Evolutionary conservation across 2,113 vertebrate species (phyloP), one percentile per base, ranked within the genome.

Genomic region (Sterna hirundo): DNA sequence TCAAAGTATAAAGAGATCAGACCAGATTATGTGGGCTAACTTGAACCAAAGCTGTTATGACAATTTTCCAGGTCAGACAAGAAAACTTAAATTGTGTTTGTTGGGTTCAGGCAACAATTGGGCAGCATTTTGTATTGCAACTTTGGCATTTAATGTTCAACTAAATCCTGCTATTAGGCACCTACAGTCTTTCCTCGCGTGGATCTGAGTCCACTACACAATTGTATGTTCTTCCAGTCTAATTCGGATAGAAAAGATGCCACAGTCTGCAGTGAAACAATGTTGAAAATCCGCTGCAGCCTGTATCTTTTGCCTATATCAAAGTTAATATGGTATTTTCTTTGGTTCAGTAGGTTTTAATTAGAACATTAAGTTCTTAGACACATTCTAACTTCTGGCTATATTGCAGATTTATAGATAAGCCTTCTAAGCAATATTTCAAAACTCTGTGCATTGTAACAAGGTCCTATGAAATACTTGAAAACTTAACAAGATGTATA

Each of bases 331-430:
- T 4, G 54, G 29, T 44, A 57, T 92, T 92, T 93, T 89, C 26
- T 91, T 85, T 49, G 32, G n/a, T 75, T 96, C 68, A 72, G 34
- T 61, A 88, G 20, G 19, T 86, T 94, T 84, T 68, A 96, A 94
- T 86, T 85, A 80, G 74, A 80, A 88, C 10, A 65, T 92, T 61
- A 87, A 66, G 26, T 76, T 92, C 69, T 86, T 83, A 87, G 77
- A 69, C 11, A 62, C 47, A 70, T 91, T 90, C 52, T 79, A 82
- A 83, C 8, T 86, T 88, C 27, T 29, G 60, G n/a, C 47, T 86
- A 65, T 81, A 75, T 44, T 79, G 12, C n/a, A 90, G 57, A 93
- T 93, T 96, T 88, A 84, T 55, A 83, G 58, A 86, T 81, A 91
- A 93, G 42, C 42, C 54, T 86, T 78, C 83, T 75, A 85, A 85